Evolutionary conservation across 2,797 vertebrate species (phyloP).

Genomic region (Eulemur albifrons): DNA sequence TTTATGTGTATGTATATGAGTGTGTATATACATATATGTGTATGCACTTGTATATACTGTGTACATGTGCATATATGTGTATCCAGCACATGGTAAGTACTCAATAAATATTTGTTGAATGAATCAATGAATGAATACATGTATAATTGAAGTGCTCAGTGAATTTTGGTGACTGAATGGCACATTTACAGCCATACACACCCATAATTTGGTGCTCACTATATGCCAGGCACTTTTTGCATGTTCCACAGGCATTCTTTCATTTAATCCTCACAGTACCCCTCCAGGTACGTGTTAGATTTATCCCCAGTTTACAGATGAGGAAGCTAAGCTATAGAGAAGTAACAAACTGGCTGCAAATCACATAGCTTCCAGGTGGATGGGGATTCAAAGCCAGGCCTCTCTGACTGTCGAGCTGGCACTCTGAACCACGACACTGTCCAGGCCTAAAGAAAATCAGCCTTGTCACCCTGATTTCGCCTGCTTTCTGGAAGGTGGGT

Average conservation of each 20-base stretch:
- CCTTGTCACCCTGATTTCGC: too few relatives aligned
- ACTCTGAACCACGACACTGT: rapidly evolving
- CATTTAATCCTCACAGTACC: background rate
- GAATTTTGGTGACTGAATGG: background rate
- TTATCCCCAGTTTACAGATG: background rate
- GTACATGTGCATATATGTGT: background rate
- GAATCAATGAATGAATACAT: background rate
- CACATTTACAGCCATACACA: background rate
- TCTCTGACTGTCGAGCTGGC: background rate
- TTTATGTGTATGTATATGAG: rapidly evolving
- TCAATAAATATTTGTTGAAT: background rate
- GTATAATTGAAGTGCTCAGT: background rate
- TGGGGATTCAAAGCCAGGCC: background rate
- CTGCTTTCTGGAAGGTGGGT: background rate
- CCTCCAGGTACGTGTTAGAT: background rate
- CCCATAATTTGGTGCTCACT: background rate
- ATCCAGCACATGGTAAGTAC: background rate
- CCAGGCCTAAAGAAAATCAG: background rate
- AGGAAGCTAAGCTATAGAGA: background rate
- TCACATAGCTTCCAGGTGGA: background rate
- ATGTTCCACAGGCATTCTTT: background rate
- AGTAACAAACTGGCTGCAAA: background rate
- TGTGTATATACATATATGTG: background rate
- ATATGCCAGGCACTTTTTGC: background rate
- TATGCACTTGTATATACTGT: background rate